Evolutionary conservation across 2,888 invertebrate genomes (phyloP).

Genomic region (Drosophila antonietae): DNA sequence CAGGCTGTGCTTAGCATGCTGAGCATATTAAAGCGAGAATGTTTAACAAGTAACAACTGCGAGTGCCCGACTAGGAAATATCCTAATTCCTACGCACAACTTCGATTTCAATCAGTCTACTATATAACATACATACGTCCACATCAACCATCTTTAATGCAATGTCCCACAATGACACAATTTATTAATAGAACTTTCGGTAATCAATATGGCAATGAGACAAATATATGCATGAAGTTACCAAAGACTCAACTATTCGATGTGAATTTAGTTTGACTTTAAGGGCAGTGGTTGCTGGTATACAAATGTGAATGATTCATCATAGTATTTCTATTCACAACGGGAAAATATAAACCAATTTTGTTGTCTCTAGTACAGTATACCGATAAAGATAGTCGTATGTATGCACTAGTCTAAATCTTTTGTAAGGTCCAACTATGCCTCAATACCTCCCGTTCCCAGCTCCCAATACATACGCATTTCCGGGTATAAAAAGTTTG

Average conservation of each 20-base stretch:
- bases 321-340: too few species aligned
- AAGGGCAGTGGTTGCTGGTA: too few species aligned
- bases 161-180: too few species aligned
- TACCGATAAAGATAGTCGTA: too few species aligned
- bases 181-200: not conserved
- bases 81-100: not conserved
- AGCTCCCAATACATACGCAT: not conserved
- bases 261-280: too few species aligned
- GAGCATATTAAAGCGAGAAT: slow-evolving; percentile 29
- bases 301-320: not conserved
- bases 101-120: not conserved
- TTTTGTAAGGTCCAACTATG: too few species aligned
- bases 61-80: not conserved
- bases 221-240: not conserved
- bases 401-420: too few species aligned
- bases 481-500: slow-evolving; percentile 5
- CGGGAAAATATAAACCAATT: not conserved
- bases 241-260: not conserved
- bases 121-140: not conserved
- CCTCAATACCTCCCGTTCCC: not conserved
- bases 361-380: not conserved
- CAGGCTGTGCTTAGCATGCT: slow-evolving; percentile 20
- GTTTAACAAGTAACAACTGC: slow-evolving; percentile 9
- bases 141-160: too few species aligned
- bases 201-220: not conserved